Percentiles rank a stretch among this genome's conserved stretches.
Evolutionary conservation across 2,888 invertebrate genomes (phyloP).

Genomic region (Tinea semifulvella): DNA sequence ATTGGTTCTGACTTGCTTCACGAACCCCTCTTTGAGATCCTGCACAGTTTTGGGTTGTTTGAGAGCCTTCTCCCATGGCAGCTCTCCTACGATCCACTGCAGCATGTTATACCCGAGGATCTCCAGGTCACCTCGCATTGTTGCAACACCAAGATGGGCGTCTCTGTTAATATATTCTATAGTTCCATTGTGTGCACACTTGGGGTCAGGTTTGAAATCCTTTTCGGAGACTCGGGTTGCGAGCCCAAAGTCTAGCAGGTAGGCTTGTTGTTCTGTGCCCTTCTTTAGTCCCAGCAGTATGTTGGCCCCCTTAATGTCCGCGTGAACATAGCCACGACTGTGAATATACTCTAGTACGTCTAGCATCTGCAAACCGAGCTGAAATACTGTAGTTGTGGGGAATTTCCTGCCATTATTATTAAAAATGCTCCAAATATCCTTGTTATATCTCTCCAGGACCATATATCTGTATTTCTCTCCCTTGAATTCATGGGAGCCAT

Average conservation of each 20-base stretch:
- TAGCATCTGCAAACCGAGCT: constrained; percentile 85
- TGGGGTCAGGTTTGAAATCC: constrained; percentile 87
- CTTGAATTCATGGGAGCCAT: constrained; percentile 82
- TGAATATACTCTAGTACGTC: constrained; percentile 95
- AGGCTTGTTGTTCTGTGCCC: constrained; percentile 75
- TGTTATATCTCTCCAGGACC: constrained; percentile 89
- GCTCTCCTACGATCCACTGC: constrained; percentile 84
- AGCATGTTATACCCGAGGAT: constrained; percentile 93
- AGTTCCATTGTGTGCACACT: constrained; percentile 96
- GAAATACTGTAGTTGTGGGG: constrained; percentile 77
- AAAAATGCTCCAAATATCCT: constrained; percentile 84
- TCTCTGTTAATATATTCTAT: constrained; percentile 96
- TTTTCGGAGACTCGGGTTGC: constrained; percentile 80
- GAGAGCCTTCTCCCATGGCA: constrained; percentile 86
- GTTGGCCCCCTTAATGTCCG: constrained; percentile 96
- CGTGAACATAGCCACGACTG: constrained; percentile 88
- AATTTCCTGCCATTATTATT: constrained; percentile 72
- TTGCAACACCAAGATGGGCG: constrained; percentile 91
- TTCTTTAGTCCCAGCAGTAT: constrained; percentile 79
- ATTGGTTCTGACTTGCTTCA: constrained; percentile 61
- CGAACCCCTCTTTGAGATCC: constrained; percentile 73
- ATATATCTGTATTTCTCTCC: constrained; percentile 86
- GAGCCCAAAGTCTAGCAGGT: constrained; percentile 93
- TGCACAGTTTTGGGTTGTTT: constrained; percentile 70
- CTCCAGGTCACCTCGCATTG: constrained; percentile 93